Evolutionary conservation across 2,113 vertebrate genomes (phyloP).

Genomic region (Regulus satrapa): DNA sequence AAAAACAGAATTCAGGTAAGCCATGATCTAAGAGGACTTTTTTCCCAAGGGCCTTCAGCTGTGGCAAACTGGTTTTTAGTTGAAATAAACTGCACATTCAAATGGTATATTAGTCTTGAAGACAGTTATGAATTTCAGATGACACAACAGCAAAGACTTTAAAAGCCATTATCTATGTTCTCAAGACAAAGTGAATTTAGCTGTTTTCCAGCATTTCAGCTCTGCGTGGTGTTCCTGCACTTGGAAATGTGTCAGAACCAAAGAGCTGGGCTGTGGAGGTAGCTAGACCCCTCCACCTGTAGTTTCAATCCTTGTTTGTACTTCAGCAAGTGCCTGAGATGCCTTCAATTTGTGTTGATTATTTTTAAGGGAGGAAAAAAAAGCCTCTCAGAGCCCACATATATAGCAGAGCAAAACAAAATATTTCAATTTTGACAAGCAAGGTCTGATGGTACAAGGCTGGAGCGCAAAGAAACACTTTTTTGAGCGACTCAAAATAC

Average conservation of each 20-base stretch:
- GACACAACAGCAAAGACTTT: not conserved
- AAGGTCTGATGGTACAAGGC: not conserved
- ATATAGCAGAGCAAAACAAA: not conserved
- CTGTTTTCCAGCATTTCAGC: not conserved
- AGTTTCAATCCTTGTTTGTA: not conserved
- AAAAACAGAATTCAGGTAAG: not conserved
- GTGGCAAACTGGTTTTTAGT: not conserved
- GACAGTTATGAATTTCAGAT: not conserved
- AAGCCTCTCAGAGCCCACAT: not conserved
- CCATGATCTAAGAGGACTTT: not conserved
- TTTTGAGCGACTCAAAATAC: not conserved
- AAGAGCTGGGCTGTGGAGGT: not conserved
- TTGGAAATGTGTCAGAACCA: not conserved
- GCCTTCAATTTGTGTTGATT: not conserved
- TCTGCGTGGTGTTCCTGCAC: not conserved
- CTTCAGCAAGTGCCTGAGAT: not conserved
- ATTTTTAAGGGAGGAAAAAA: not conserved
- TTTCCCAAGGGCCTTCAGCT: not conserved
- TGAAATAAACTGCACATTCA: not conserved
- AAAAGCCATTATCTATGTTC: not conserved
- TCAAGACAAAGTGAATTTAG: not conserved
- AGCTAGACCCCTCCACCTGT: not conserved
- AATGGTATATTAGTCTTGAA: not conserved
- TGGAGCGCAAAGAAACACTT: not conserved
- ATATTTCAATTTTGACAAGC: not conserved